A percentile compares a stretch with the other conserved stretches of the same genome.
phyloP scores from a whole-genome alignment of 2,797 vertebrate species.

The Sandelia bainsii region DNA sequence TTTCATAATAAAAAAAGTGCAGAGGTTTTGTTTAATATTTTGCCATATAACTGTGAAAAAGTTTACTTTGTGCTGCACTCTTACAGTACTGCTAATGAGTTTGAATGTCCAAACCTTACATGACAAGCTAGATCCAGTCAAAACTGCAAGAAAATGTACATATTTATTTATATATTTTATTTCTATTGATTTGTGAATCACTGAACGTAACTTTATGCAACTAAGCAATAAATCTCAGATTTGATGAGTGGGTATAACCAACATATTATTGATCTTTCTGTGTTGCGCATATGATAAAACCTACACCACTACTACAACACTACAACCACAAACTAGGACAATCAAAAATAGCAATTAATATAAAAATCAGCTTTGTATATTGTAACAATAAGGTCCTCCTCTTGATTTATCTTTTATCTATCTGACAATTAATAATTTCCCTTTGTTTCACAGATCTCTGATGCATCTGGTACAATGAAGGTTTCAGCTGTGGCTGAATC shows the following conservation, averaged over 20 bases:
- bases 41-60: too few relatives aligned
- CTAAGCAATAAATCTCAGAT: too few relatives aligned
- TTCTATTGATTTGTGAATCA: not conserved
- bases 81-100: not conserved
- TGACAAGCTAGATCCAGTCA: not conserved
- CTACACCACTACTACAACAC: too few relatives aligned
- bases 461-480: conserved; percentile 83
- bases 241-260: too few relatives aligned
- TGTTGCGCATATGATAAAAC: too few relatives aligned
- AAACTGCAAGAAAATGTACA: not conserved
- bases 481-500: conserved; percentile 70
- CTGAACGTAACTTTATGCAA: not conserved
- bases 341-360: not conserved
- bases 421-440: not conserved
- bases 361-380: not conserved
- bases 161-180: not conserved
- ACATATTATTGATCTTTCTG: too few relatives aligned
- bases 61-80: not conserved
- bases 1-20: too few relatives aligned
- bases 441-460: conserved; percentile 79
- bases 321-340: too few relatives aligned
- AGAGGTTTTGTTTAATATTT: not conserved
- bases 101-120: not conserved
- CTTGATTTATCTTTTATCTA: not conserved
- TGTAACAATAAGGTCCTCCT: not conserved